phyloP scores from a whole-genome alignment of 2,888 invertebrate species.

The Troglohyphantes excavatus region DNA sequence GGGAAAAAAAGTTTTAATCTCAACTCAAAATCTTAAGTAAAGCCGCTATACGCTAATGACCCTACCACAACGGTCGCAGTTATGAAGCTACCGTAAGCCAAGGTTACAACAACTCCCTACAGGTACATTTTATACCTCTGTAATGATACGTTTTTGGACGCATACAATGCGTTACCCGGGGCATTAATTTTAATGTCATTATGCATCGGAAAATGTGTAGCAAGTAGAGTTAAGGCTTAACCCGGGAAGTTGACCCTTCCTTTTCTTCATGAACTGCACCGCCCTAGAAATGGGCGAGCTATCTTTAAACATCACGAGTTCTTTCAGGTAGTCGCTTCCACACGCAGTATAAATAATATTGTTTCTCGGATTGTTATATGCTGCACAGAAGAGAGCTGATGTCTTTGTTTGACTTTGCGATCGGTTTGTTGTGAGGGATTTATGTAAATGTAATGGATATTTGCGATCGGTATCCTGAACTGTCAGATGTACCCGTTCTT shows the following conservation, averaged over 20 bases:
- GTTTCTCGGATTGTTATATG: neutral
- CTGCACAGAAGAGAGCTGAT: no score
- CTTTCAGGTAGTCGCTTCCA: neutral
- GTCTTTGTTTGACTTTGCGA: neutral
- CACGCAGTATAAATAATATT: neutral
- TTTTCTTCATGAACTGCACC: constrained; percentile 48
- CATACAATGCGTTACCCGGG: constrained; percentile 27
- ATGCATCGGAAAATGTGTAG: neutral
- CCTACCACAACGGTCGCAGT: neutral
- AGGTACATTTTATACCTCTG: constrained; percentile 26
- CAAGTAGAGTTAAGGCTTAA: constrained; percentile 8
- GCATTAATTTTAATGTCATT: constrained; percentile 64
- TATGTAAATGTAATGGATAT: no score
- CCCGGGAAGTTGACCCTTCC: constrained; percentile 59
- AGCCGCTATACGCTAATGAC: neutral
- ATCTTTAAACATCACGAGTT: neutral
- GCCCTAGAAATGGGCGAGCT: constrained; percentile 34
- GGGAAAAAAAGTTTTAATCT: neutral
- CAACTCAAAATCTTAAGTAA: neutral
- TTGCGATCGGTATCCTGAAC: no score
- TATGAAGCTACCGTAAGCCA: constrained; percentile 38
- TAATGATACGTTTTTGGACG: constrained; percentile 18
- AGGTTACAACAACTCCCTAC: constrained; percentile 13
- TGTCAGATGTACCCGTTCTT: no score
- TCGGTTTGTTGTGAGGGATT: neutral